phyloP scores from a whole-genome alignment of 2,113 vertebrate species.

The Gobiocypris rarus region DNA sequence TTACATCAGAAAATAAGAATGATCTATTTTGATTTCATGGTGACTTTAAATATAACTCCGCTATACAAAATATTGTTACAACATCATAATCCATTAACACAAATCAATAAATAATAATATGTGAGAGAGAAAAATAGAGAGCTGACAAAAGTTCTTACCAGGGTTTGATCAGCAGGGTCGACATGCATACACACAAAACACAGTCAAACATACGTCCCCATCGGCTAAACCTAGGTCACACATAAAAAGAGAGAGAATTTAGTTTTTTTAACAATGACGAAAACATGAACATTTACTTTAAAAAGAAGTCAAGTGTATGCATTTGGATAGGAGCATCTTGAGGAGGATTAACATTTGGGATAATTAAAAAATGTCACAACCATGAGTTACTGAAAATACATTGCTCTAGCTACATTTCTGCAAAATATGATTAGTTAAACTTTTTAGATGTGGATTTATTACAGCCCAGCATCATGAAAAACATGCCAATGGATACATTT shows the following conservation, averaged over 20 bases:
- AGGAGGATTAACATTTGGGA: background rate
- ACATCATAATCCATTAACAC: background rate
- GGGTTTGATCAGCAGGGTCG: slow-evolving; percentile 55
- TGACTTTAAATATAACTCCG: too few species aligned
- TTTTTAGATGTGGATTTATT: background rate
- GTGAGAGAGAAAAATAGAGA: slow-evolving; percentile 41
- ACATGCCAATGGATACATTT: too few species aligned
- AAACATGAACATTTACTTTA: background rate
- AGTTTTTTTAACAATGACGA: background rate
- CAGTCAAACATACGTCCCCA: slow-evolving; percentile 55
- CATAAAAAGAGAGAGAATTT: slow-evolving; percentile 31
- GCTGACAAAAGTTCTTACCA: slow-evolving; percentile 68
- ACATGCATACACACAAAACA: slow-evolving; percentile 27
- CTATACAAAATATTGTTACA: background rate
- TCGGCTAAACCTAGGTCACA: slow-evolving; percentile 63
- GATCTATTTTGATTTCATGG: too few species aligned
- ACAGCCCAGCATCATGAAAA: background rate
- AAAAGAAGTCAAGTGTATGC: background rate
- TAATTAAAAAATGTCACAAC: background rate
- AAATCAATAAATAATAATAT: background rate
- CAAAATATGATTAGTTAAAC: background rate
- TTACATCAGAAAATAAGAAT: too few species aligned
- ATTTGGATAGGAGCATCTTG: background rate
- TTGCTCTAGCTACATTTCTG: background rate
- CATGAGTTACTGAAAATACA: background rate